phyloP scores from a whole-genome alignment of 2,113 vertebrate species.

The Arvicanthis niloticus region DNA sequence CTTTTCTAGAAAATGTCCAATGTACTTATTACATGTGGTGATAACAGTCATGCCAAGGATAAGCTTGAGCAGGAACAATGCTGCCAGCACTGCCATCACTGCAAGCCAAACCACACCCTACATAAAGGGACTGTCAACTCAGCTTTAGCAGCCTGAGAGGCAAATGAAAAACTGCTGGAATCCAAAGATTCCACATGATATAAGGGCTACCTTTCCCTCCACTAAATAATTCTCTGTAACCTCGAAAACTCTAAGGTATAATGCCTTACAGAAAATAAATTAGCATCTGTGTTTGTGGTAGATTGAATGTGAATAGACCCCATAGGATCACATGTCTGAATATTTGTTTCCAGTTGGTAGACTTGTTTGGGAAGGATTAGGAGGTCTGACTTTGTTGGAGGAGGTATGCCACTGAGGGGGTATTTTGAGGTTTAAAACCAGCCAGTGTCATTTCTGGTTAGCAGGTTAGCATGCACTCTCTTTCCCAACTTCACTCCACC shows the following conservation, averaged over 20 bases:
- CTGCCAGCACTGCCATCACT: background rate
- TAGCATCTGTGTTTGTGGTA: background rate
- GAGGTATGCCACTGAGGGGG: background rate
- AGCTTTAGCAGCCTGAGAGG: background rate
- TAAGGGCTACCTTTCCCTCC: background rate
- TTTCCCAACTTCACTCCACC: background rate
- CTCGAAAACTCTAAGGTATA: background rate
- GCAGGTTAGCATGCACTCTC: background rate
- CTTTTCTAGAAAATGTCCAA: background rate
- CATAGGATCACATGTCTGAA: no score
- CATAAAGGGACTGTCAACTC: background rate
- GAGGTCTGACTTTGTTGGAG: background rate
- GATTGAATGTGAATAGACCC: background rate
- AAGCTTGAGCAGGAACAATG: background rate
- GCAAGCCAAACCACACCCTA: background rate
- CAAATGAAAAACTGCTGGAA: background rate
- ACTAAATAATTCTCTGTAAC: background rate
- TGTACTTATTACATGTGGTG: background rate
- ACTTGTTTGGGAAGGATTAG: background rate
- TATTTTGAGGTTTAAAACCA: background rate
- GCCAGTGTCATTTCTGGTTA: background rate
- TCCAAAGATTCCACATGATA: conserved; percentile 5
- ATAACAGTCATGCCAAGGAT: background rate
- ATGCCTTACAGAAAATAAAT: background rate
- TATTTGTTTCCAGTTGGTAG: background rate